These are phyloP conservation scores for Anoplopoma fimbria DNA, from an alignment of 2,113 vertebrate species.

Conservation along the genomic window DNA sequence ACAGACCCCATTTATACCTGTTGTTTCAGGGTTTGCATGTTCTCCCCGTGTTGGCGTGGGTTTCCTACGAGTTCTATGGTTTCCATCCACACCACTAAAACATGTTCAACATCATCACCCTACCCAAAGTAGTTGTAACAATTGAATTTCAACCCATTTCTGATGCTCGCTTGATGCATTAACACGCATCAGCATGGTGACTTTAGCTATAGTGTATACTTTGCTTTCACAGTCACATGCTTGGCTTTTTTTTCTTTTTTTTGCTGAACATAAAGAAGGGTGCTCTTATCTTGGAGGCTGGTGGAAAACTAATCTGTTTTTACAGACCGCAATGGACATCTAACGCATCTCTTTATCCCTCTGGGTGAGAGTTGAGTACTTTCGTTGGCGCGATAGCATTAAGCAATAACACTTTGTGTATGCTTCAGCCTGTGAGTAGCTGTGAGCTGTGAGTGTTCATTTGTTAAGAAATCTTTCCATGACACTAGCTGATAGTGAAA, in stretches of 20 bases:
- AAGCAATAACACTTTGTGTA: neutral
- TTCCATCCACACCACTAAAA: neutral
- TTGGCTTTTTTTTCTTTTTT: neutral
- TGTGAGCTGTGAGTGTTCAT: neutral
- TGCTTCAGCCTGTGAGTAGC: neutral
- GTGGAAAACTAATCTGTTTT: neutral
- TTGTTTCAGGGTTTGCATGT: neutral
- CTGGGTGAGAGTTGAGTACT: neutral
- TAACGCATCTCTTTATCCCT: neutral
- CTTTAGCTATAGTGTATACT: no score
- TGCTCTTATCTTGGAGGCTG: neutral
- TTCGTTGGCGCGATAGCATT: neutral
- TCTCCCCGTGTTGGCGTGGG: neutral
- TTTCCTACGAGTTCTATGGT: neutral
- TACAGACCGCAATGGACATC: neutral
- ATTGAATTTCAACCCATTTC: neutral
- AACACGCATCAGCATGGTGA: neutral
- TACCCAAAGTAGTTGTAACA: neutral
- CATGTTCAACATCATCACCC: conserved; percentile 1
- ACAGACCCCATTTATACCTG: neutral
- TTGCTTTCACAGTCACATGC: neutral
- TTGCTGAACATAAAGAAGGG: neutral
- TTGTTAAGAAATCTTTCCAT: neutral
- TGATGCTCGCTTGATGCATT: no score
- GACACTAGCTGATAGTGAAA: neutral